These are phyloP conservation scores for Enteromius argenteus DNA, from an alignment of 2,797 vertebrate genomes.

Conservation along the genomic window DNA sequence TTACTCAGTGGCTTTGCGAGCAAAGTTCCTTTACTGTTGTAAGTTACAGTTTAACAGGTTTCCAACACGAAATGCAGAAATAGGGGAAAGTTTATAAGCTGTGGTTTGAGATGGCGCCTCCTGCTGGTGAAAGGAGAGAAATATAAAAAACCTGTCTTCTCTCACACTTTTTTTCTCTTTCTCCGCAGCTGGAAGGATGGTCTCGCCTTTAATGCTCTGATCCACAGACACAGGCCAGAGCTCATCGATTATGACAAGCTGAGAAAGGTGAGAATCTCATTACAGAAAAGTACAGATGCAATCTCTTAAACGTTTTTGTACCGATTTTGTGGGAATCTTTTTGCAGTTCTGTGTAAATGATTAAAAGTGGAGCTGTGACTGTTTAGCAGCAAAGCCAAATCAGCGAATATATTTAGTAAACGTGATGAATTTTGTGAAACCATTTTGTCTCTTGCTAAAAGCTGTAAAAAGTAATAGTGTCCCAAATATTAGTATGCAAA, in stretches of 20 bases:
- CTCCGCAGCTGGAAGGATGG: conserved; percentile 92
- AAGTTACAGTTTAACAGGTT: background rate
- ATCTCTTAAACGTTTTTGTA: background rate
- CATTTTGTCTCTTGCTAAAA: background rate
- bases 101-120: conserved; percentile 57
- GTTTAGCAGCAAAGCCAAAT: background rate
- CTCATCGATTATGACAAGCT: conserved; percentile 95
- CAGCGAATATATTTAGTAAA: background rate
- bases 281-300: background rate
- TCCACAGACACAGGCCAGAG: conserved; percentile 93
- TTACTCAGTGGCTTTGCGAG: background rate
- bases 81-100: background rate
- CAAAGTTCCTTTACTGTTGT: background rate
- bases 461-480: background rate
- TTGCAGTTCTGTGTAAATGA: background rate
- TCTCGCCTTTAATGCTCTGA: conserved; percentile 93
- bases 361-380: background rate
- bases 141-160: background rate
- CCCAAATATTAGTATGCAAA: background rate
- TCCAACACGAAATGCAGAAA: background rate
- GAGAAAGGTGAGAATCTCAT: conserved; percentile 81
- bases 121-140: conserved; percentile 63
- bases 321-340: background rate
- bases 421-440: too few relatives aligned
- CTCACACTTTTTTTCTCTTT: conserved; percentile 53